phyloP scores from a whole-genome alignment of 1,140 invertebrate species.

The Hirudo medicinalis region DNA sequence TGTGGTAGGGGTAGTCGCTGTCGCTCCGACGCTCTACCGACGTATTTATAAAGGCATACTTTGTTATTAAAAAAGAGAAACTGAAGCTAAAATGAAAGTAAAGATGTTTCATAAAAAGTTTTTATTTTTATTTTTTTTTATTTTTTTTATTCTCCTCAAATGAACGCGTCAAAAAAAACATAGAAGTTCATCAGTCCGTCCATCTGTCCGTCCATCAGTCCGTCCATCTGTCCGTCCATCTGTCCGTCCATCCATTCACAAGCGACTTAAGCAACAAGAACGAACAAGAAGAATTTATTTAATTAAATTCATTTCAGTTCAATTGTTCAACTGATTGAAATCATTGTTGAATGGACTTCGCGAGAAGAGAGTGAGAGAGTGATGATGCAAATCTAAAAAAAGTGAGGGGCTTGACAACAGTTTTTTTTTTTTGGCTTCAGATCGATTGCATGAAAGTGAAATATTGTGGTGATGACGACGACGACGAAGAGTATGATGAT shows the following conservation, averaged over 20 bases:
- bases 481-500: neutral
- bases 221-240: neutral
- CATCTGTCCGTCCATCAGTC: neutral
- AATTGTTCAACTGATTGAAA: neutral
- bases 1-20: neutral
- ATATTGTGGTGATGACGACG: neutral
- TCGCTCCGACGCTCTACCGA: neutral
- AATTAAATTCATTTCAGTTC: neutral
- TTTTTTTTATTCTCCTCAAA: neutral
- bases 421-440: neutral
- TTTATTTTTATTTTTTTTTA: too few species aligned
- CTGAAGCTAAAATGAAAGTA: neutral
- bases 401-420: neutral
- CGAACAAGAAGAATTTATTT: too few species aligned
- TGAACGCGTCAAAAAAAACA: too few species aligned
- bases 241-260: neutral
- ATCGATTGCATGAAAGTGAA: too few species aligned
- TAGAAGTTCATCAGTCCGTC: neutral
- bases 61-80: neutral
- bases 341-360: neutral
- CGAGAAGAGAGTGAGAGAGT: neutral
- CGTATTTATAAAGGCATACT: neutral
- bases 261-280: too few species aligned
- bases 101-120: too few species aligned
- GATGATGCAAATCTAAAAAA: neutral